phyloP scores from a whole-genome alignment of 2,113 vertebrate species.

The Cnemophilus loriae region DNA sequence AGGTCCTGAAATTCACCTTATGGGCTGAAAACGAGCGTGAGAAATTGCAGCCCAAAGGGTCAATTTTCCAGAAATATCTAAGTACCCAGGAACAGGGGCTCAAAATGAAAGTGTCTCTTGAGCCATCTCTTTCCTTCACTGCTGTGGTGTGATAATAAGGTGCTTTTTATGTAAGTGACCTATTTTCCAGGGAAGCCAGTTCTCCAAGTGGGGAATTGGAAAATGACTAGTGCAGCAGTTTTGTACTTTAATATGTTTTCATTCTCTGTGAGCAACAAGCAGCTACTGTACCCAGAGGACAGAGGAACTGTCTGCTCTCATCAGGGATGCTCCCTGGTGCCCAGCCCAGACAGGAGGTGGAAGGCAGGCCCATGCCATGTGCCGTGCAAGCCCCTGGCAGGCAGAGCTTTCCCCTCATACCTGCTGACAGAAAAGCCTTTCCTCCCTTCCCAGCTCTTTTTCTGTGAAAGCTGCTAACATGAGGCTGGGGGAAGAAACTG shows the following conservation, averaged over 20 bases:
- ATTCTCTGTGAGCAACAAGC: constrained; percentile 56
- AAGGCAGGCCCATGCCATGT: background rate
- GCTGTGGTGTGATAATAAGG: constrained; percentile 62
- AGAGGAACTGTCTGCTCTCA: constrained; percentile 37
- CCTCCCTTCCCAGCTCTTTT: background rate
- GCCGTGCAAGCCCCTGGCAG: background rate
- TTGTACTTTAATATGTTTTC: constrained; percentile 63
- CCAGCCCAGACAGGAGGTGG: background rate
- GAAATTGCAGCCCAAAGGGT: constrained; percentile 66
- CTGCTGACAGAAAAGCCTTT: background rate
- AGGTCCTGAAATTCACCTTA: constrained; percentile 28
- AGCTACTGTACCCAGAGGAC: constrained; percentile 50
- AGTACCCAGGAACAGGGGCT: constrained; percentile 33
- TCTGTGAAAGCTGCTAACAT: background rate
- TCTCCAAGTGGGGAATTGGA: constrained; percentile 59
- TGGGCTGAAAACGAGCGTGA: background rate
- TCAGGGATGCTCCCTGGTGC: constrained; percentile 33
- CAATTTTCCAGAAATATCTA: constrained; percentile 61
- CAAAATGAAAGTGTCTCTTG: constrained; percentile 33
- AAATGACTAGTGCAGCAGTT: constrained; percentile 68
- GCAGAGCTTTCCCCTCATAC: background rate
- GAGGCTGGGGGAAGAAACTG: background rate
- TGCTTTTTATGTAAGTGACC: constrained; percentile 73
- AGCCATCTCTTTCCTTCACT: constrained; percentile 43
- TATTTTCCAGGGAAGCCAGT: constrained; percentile 69